phyloP scores from a whole-genome alignment of 2,797 vertebrate genomes.

The Fundulus diaphanus region DNA sequence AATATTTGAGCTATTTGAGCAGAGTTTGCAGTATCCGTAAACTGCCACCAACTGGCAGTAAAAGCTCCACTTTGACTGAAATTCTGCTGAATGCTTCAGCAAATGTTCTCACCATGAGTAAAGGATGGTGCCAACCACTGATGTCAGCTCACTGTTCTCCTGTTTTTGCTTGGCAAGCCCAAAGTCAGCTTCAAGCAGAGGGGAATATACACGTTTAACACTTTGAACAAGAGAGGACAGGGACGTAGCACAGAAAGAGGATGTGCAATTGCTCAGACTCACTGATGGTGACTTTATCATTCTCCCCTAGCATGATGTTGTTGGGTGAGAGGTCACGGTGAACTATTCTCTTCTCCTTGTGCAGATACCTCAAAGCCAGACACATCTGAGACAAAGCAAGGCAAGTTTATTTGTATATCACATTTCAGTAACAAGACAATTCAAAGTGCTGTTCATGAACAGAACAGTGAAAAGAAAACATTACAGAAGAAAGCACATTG shows the following conservation, averaged over 20 bases:
- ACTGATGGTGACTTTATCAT: constrained; percentile 92
- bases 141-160: constrained; percentile 89
- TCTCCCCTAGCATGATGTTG: constrained; percentile 91
- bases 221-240: not conserved
- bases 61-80: not conserved
- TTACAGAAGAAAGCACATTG: too few relatives aligned
- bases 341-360: constrained; percentile 92
- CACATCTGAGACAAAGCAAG: constrained; percentile 84
- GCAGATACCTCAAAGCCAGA: constrained; percentile 89
- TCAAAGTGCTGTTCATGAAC: too few relatives aligned
- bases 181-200: constrained; percentile 86
- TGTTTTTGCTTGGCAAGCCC: constrained; percentile 93
- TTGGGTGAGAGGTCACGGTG: constrained; percentile 89
- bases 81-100: not conserved
- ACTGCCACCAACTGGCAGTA: not conserved
- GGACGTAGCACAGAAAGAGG: not conserved
- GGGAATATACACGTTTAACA: not conserved
- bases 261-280: constrained; percentile 50
- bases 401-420: too few relatives aligned
- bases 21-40: not conserved
- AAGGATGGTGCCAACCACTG: constrained; percentile 90
- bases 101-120: constrained; percentile 87
- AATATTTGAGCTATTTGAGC: not conserved
- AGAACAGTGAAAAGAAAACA: too few relatives aligned
- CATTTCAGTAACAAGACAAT: too few relatives aligned